Conservation (phyloP, 2,113 vertebrate species). For the Microtus montanus region DNA sequence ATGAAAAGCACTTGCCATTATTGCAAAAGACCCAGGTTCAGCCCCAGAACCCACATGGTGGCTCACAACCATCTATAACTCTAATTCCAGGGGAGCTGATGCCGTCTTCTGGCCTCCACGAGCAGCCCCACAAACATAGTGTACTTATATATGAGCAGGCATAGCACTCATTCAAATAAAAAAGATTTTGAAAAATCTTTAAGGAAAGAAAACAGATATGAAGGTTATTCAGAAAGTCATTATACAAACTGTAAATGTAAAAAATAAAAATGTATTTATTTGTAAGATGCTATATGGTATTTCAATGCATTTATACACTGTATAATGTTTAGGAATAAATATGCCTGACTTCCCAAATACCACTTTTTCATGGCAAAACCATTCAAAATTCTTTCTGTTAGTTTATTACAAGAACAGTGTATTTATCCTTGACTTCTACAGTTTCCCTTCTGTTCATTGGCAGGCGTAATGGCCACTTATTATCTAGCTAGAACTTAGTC, state of each 20-base stretch:
- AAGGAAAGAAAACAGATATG: background rate
- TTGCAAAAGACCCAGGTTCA: background rate
- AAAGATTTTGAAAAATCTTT: background rate
- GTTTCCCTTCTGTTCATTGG: background rate
- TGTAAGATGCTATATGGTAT: background rate
- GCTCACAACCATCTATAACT: background rate
- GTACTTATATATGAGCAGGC: background rate
- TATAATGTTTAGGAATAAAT: background rate
- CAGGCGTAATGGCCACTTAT: background rate
- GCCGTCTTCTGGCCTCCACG: background rate
- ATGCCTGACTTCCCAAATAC: background rate
- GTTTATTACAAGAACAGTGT: background rate
- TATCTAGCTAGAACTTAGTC: background rate
- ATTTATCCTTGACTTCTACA: background rate
- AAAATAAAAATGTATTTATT: background rate
- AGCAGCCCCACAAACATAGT: background rate
- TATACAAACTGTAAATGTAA: background rate
- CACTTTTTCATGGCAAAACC: background rate
- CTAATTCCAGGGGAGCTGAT: background rate
- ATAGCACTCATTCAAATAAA: background rate
- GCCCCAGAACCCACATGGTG: background rate
- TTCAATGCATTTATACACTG: background rate
- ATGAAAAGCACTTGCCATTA: background rate
- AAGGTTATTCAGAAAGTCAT: background rate
- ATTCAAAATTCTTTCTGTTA: background rate